Base-by-base conservation (phyloP, 2,888 invertebrate genomes). In the Mechanitis messenoides region DNA sequence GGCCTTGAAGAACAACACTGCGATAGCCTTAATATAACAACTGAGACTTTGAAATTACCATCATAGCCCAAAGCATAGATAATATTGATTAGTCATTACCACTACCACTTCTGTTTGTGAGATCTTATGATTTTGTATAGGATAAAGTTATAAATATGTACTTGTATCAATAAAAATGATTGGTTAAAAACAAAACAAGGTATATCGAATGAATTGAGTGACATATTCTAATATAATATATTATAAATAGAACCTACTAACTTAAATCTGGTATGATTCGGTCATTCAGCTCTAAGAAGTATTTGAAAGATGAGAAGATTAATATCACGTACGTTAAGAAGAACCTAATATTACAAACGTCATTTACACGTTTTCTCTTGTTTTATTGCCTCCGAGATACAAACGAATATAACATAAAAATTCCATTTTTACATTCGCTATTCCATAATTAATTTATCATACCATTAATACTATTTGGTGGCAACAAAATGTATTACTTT, bases 31-130 rank as follows among this genome's bases (percentile, higher is more conserved):
- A 59, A 42, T 56, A 61, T 59, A 61, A 61, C 59, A 65, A 66
- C 55, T 56, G 63, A 63, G 61, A 58, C 58, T 66, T 66, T 63
- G 65, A 63, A 55, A 59, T 63, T 59, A 35, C 58, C 62, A 53
- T 56, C 54, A 56, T 54, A 62, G 50, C 31, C 56, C 56, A 54
- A 56, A 54, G 50, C 54, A 42, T 56, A 61, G 65, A 63, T 65
- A 53, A 56, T 61, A 65, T 63, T 56, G 60, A 62, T 20, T 20
- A 20, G n/a, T 38, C 38, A 38, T 47, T 47, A 7, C 47, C 47
- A 47, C 20, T 47, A 47, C 20, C 47, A 47, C 20, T 47, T 47
- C 20, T 20, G 20, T 47, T n/a, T 28, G 4, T 6, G 38, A 6
- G 38, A 38, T 9, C 42, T 42, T 42, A 9, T 42, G 42, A 9